These are phyloP conservation scores for Rhinopithecus roxellana DNA, from an alignment of 2,113 vertebrate genomes.

Conservation along the genomic window DNA sequence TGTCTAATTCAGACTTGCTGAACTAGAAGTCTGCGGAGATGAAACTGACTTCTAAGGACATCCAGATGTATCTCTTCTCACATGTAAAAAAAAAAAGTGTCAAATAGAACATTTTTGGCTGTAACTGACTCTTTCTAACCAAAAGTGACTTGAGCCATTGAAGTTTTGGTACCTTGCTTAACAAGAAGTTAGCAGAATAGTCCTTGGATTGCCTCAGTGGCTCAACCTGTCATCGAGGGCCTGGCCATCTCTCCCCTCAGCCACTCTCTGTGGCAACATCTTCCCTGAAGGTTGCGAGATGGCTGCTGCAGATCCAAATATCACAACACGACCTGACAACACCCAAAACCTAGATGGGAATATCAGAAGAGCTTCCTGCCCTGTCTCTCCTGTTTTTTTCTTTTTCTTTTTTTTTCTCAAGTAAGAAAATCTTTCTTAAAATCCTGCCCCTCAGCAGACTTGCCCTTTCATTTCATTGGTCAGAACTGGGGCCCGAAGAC, in stretches of 20 bases:
- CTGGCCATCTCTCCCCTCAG: not conserved
- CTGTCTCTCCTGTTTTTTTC: not conserved
- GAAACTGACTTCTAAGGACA: not conserved
- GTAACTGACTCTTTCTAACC: not conserved
- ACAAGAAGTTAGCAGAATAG: not conserved
- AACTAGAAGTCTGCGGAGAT: not conserved
- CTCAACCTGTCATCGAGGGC: not conserved
- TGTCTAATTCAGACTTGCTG: not conserved
- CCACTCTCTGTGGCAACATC: not conserved
- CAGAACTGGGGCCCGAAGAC: not conserved
- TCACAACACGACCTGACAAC: not conserved
- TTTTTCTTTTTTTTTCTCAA: not conserved
- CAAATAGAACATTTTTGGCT: not conserved
- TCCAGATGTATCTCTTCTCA: not conserved
- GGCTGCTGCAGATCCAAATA: not conserved
- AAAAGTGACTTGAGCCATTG: not conserved
- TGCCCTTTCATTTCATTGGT: not conserved
- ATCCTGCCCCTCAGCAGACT: not conserved
- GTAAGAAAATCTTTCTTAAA: slow-evolving; percentile 15
- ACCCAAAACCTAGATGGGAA: not conserved
- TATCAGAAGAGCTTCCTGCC: not conserved
- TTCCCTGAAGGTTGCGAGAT: not conserved
- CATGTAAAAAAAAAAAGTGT: not conserved
- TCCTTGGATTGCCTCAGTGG: not conserved
- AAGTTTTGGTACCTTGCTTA: not conserved